Evolutionary conservation across 2,888 invertebrate species (phyloP).

Genomic region (Hecatera dysodea): DNA sequence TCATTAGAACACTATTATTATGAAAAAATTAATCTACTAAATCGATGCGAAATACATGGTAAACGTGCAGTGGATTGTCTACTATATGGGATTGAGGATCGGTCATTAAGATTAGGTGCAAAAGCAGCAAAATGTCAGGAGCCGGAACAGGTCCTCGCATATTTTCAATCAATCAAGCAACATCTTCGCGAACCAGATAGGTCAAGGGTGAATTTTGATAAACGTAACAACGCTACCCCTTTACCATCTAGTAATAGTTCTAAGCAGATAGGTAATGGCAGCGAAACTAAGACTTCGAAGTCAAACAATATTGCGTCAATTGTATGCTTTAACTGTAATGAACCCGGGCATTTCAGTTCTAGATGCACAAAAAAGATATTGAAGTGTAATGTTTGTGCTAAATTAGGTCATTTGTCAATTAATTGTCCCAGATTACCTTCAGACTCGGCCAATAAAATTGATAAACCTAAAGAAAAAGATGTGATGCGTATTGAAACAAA

Average conservation of each 20-base stretch:
- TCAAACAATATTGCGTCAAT: no score
- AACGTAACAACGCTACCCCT: not conserved
- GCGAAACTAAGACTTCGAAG: not conserved
- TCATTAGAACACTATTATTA: not conserved
- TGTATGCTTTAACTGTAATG: no score
- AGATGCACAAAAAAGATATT: no score
- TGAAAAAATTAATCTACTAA: not conserved
- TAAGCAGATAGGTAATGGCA: not conserved
- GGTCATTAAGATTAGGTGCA: not conserved
- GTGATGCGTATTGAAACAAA: no score
- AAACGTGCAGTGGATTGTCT: not conserved
- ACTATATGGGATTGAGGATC: conserved; percentile 1
- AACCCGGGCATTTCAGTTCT: no score
- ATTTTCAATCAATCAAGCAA: conserved; percentile 10
- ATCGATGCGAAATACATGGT: not conserved
- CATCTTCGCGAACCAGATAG: no score
- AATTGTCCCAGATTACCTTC: no score
- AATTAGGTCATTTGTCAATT: no score
- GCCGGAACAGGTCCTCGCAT: not conserved
- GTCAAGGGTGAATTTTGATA: no score
- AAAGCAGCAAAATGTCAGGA: conserved; percentile 2
- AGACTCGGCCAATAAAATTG: no score
- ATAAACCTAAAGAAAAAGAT: no score
- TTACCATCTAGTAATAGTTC: not conserved
- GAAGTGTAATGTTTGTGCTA: no score